Evolutionary conservation across 2,888 invertebrate genomes (phyloP).

Genomic region (Drosophila prolongata): DNA sequence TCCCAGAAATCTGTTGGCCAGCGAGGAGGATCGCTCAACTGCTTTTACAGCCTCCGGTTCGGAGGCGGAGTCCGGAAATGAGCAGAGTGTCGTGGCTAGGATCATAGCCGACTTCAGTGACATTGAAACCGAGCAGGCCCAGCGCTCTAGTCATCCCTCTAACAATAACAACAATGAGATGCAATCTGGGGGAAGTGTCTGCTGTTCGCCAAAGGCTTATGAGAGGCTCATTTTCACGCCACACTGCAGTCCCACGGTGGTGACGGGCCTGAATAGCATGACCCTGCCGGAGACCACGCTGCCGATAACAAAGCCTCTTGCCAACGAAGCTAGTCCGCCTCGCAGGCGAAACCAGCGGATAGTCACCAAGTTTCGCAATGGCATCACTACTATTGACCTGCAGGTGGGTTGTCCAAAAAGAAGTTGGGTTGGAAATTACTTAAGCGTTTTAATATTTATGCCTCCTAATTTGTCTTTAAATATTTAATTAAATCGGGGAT

Average conservation of each 20-base stretch:
- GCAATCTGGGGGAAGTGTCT: slow-evolving; percentile 29
- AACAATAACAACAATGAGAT: slow-evolving; percentile 78
- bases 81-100: slow-evolving; percentile 87
- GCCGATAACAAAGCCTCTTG: slow-evolving; percentile 46
- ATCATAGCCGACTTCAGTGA: slow-evolving; percentile 88
- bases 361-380: slow-evolving; percentile 83
- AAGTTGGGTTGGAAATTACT: too few species aligned
- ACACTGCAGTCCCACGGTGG: slow-evolving; percentile 61
- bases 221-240: slow-evolving; percentile 86
- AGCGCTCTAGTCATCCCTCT: slow-evolving; percentile 67
- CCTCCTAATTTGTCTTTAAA: too few species aligned
- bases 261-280: slow-evolving; percentile 22
- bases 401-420: slow-evolving; percentile 55
- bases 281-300: slow-evolving; percentile 53
- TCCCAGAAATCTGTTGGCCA: slow-evolving; percentile 46
- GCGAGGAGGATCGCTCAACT: slow-evolving; percentile 62
- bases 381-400: slow-evolving; percentile 82
- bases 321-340: slow-evolving; percentile 65
- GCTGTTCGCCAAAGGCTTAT: slow-evolving; percentile 79
- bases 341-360: slow-evolving; percentile 82
- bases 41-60: slow-evolving; percentile 55
- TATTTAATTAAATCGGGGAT: too few species aligned
- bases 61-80: slow-evolving; percentile 63
- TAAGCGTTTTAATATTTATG: too few species aligned
- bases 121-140: slow-evolving; percentile 86